Evolutionary conservation across 2,888 invertebrate species (phyloP).

Genomic region (Catocala nupta): DNA sequence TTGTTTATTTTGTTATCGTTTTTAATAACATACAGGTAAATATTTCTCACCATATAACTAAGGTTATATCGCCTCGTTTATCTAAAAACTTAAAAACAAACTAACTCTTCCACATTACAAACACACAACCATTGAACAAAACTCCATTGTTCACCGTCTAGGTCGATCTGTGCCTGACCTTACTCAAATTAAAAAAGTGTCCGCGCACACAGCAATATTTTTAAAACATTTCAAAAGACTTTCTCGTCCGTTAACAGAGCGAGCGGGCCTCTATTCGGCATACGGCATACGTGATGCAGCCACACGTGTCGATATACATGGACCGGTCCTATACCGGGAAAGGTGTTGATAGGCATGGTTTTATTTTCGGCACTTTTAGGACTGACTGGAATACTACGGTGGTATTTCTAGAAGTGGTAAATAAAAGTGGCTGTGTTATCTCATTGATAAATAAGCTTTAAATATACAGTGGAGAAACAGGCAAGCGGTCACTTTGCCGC

Average conservation of each 20-base stretch:
- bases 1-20: too few species aligned
- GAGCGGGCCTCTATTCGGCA: slow-evolving; percentile 9
- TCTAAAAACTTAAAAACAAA: too few species aligned
- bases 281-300: slow-evolving; percentile 19
- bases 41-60: too few species aligned
- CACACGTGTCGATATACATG: background rate
- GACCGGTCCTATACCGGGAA: background rate
- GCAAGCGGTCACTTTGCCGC: too few species aligned
- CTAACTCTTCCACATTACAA: too few species aligned
- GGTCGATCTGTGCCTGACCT: slow-evolving; percentile 19
- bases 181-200: slow-evolving; percentile 27
- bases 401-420: background rate
- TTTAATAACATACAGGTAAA: too few species aligned
- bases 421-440: too few species aligned
- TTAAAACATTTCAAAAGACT: slow-evolving; percentile 35
- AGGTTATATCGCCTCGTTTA: too few species aligned
- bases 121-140: too few species aligned
- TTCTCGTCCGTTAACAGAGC: slow-evolving; percentile 28
- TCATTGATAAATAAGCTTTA: too few species aligned
- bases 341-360: background rate
- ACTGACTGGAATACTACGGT: background rate
- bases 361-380: background rate
- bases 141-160: background rate
- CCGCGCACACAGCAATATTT: slow-evolving; percentile 27
- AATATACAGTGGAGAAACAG: too few species aligned